phyloP scores from a whole-genome alignment of 2,797 vertebrate species.

The Heliangelus exortis region DNA sequence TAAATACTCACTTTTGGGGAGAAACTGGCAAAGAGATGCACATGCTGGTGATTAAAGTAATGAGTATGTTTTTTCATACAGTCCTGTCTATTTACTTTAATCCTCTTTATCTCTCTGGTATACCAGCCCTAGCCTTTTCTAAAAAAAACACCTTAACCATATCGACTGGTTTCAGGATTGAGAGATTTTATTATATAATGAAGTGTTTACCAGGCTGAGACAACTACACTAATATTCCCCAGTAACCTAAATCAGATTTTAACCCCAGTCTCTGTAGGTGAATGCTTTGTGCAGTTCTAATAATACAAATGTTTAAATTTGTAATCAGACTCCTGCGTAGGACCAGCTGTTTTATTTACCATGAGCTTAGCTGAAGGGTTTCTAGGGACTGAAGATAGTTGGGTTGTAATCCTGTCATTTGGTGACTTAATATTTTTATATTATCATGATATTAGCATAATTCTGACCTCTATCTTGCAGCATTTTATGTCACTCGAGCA shows the following conservation, averaged over 20 bases:
- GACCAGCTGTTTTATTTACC: conserved; percentile 73
- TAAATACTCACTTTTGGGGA: not conserved
- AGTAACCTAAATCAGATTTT: conserved; percentile 74
- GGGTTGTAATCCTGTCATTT: conserved; percentile 80
- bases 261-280: conserved; percentile 69
- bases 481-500: conserved; percentile 75
- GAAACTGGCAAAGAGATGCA: not conserved
- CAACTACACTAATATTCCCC: conserved; percentile 9
- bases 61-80: not conserved
- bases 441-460: conserved; percentile 79
- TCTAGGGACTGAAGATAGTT: conserved; percentile 69
- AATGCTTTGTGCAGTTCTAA: conserved; percentile 67
- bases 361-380: conserved; percentile 67
- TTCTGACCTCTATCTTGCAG: conserved; percentile 77
- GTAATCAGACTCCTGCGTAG: conserved; percentile 72
- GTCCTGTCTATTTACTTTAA: not conserved
- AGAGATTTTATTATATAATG: conserved; percentile 19
- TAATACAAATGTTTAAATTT: conserved; percentile 78
- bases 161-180: not conserved
- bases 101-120: not conserved
- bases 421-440: conserved; percentile 81
- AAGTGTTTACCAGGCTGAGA: not conserved
- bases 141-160: conserved; percentile 6
- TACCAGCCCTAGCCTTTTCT: not conserved
- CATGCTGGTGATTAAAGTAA: not conserved